Base-by-base conservation (phyloP, 2,797 vertebrate species). In the Okamejei kenojei region DNA sequence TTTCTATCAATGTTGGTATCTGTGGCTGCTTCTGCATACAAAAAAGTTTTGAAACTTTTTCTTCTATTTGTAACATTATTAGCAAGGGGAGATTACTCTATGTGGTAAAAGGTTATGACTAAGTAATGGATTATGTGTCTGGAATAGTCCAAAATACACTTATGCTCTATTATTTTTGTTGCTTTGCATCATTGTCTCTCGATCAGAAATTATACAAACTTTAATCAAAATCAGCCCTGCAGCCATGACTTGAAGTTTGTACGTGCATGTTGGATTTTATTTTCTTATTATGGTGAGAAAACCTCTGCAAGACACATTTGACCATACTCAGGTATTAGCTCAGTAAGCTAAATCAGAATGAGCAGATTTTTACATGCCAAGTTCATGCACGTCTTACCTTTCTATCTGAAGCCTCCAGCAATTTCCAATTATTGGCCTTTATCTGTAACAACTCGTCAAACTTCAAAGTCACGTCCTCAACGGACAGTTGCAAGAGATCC, bases 401-500 rank as follows among this genome's bases (percentile, higher is more conserved):
- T 68, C 93, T 93, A 98, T 98, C 98, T 99, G 90, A 98, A 96
- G 98, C 97, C 96, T 99, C 98, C 93, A 97, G 96, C 68, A 98
- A 97, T 96, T 98, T 99, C 99, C 99, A 99, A 94, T 97, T 98
- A 0, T 97, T 99, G 96, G 98, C 98, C 96, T 99, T 99, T 94
- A 99, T 97, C 95, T 98, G 97, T 96, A 98, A 98, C 94, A 99
- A 97, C 96, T 99, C 98, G 93, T 98, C 97, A 80, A 99, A 99
- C 96, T 98, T 99, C 96, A 99, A 97, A 95, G 98, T 97, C 94
- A 99, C 96, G 0, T 99, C 99, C 95, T 99, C 98, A 35, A 99
- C 98, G 95, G 99, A 98, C 95, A 99, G 97, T 96, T 99, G 99
- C 93, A 99, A 97, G 95, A 99, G 97, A 96, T 99, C 99, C 99